Conservation (phyloP, 2,113 vertebrate genomes). For the Sylvia atricapilla region DNA sequence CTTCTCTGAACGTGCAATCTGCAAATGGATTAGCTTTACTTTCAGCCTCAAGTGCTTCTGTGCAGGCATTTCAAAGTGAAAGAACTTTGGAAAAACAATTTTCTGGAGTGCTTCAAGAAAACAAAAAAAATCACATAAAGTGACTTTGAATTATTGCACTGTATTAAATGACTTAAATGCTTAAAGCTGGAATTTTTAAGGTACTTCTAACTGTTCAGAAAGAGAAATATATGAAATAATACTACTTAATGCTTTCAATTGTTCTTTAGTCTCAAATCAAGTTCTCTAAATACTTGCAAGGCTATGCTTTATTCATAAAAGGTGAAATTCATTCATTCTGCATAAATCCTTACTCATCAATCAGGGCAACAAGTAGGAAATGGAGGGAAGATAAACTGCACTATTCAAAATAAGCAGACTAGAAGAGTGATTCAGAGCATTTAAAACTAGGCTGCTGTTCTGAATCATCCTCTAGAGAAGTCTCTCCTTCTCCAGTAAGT, state of each 20-base stretch:
- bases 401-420: background rate
- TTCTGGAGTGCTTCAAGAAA: slow-evolving; percentile 29
- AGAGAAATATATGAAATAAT: background rate
- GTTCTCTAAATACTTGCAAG: background rate
- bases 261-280: background rate
- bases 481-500: background rate
- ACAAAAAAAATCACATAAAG: background rate
- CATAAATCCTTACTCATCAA: slow-evolving; percentile 32
- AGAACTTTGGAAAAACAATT: slow-evolving; percentile 11
- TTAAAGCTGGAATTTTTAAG: background rate
- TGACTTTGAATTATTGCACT: background rate
- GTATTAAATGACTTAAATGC: background rate
- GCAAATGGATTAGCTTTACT: slow-evolving; percentile 10
- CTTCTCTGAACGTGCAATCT: background rate
- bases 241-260: background rate
- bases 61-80: slow-evolving; percentile 21
- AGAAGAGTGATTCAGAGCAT: slow-evolving; percentile 2
- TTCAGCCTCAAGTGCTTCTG: slow-evolving; percentile 17
- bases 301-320: slow-evolving; percentile 30
- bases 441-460: background rate
- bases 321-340: slow-evolving; percentile 33
- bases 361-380: slow-evolving; percentile 24
- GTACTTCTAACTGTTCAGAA: background rate
- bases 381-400: background rate
- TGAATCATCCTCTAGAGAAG: slow-evolving; percentile 11